Evolutionary conservation across 2,888 invertebrate genomes (phyloP).

Genomic region (Colostygia pectinataria): DNA sequence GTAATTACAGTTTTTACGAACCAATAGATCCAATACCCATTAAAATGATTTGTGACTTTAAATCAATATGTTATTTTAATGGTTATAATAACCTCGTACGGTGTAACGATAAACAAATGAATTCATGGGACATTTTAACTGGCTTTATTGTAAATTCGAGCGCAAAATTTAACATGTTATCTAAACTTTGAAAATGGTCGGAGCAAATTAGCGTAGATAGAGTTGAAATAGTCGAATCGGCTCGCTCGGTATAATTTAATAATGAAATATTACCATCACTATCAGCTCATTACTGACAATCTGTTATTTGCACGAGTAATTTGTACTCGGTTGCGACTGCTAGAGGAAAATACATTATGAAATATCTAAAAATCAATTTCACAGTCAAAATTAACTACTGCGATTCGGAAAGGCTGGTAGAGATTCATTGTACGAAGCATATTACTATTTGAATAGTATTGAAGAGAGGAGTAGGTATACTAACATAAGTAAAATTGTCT

Average conservation of each 20-base stretch:
- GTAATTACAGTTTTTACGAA: slow-evolving; percentile 23
- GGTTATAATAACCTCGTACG: slow-evolving; percentile 21
- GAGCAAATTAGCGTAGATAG: slow-evolving; percentile 4
- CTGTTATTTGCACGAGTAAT: slow-evolving; percentile 33
- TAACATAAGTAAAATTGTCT: too few relatives aligned
- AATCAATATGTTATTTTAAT: slow-evolving; percentile 24
- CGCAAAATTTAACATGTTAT: neutral
- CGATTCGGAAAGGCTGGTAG: too few relatives aligned
- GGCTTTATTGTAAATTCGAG: neutral
- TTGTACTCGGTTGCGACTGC: neutral
- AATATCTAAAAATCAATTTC: too few relatives aligned
- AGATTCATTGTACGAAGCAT: too few relatives aligned
- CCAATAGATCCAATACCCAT: slow-evolving; percentile 22
- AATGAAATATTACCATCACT: slow-evolving; percentile 39
- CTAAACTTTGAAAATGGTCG: slow-evolving; percentile 10
- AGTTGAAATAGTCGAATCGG: slow-evolving; percentile 12
- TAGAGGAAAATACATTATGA: too few relatives aligned
- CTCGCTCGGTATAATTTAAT: slow-evolving; percentile 3
- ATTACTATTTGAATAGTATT: too few relatives aligned
- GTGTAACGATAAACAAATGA: slow-evolving; percentile 29
- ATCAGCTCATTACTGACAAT: slow-evolving; percentile 43
- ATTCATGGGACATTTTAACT: slow-evolving; percentile 11
- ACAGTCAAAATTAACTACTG: too few relatives aligned
- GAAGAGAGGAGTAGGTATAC: too few relatives aligned
- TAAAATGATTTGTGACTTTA: slow-evolving; percentile 26